These are phyloP conservation scores for Glyphotaelius pellucidus DNA, from an alignment of 2,888 invertebrate genomes.

Conservation along the genomic window DNA sequence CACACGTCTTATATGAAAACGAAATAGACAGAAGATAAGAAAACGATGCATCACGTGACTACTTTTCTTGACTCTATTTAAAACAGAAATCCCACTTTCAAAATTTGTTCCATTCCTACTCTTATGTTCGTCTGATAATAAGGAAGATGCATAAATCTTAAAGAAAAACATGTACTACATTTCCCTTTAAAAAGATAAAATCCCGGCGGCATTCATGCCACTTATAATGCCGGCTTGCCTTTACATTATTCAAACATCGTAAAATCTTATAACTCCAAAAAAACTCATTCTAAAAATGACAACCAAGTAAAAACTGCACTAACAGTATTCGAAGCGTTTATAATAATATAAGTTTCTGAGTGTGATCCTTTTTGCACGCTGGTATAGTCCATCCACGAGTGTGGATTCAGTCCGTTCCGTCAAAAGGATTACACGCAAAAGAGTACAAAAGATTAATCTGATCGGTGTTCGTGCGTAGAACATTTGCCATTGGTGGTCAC, in stretches of 20 bases:
- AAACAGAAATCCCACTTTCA: background rate
- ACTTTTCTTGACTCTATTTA: background rate
- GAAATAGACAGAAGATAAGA: no score
- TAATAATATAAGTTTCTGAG: background rate
- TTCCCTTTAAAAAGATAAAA: background rate
- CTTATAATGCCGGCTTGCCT: background rate
- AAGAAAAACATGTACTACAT: background rate
- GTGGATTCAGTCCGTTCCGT: background rate
- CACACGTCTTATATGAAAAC: no score
- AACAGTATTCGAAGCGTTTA: background rate
- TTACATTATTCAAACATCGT: background rate
- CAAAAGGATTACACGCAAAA: constrained; percentile 47
- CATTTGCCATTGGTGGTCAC: constrained; percentile 53
- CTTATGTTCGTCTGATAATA: background rate
- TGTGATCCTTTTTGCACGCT: background rate
- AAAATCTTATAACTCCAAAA: background rate
- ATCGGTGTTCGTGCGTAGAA: constrained; percentile 58
- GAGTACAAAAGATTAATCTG: constrained; percentile 56
- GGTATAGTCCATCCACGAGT: background rate
- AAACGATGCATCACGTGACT: no score
- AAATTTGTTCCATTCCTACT: background rate
- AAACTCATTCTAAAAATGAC: background rate
- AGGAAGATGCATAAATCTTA: background rate
- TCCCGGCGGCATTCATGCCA: background rate
- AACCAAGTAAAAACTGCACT: background rate